Evolutionary conservation across 2,888 invertebrate species (phyloP).

Genomic region (Trissolcus japonicus): DNA sequence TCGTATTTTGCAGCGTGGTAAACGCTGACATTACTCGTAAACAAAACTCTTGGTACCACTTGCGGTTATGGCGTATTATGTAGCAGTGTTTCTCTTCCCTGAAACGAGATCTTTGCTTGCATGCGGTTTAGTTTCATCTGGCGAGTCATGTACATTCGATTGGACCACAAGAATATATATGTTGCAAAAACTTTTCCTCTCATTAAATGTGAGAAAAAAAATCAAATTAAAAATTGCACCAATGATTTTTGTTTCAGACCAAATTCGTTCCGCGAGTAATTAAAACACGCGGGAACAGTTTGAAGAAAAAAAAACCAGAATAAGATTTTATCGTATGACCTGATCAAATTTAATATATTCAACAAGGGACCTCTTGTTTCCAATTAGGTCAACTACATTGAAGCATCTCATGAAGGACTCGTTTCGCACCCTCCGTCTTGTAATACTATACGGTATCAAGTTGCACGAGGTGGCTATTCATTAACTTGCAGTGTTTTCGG

Average conservation of each 20-base stretch:
- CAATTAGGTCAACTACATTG: conserved; percentile 56
- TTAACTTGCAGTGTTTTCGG: conserved; percentile 45
- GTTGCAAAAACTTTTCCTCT: conserved; percentile 7
- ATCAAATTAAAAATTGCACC: background rate
- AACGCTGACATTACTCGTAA: conserved; percentile 58
- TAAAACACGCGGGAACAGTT: conserved; percentile 11
- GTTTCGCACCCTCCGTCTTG: conserved; percentile 56
- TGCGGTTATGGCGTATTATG: conserved; percentile 55
- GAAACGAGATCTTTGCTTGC: conserved; percentile 54
- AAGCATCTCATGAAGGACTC: conserved; percentile 55
- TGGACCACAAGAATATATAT: conserved; percentile 26
- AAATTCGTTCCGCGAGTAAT: conserved; percentile 3
- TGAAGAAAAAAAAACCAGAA: background rate
- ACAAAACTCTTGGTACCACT: conserved; percentile 50
- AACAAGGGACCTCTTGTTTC: conserved; percentile 50
- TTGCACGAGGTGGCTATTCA: conserved; percentile 58
- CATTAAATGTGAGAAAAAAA: background rate
- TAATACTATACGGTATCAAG: conserved; percentile 56
- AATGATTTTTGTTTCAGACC: too few relatives aligned
- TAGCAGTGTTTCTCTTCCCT: conserved; percentile 33
- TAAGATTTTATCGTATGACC: conserved; percentile 38
- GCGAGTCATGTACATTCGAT: conserved; percentile 29
- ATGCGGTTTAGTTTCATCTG: conserved; percentile 46
- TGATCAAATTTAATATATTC: conserved; percentile 52
- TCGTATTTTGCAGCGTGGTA: conserved; percentile 54